These are phyloP conservation scores for Yponomeuta sedellus DNA, from an alignment of 2,888 invertebrate genomes.

Conservation along the genomic window DNA sequence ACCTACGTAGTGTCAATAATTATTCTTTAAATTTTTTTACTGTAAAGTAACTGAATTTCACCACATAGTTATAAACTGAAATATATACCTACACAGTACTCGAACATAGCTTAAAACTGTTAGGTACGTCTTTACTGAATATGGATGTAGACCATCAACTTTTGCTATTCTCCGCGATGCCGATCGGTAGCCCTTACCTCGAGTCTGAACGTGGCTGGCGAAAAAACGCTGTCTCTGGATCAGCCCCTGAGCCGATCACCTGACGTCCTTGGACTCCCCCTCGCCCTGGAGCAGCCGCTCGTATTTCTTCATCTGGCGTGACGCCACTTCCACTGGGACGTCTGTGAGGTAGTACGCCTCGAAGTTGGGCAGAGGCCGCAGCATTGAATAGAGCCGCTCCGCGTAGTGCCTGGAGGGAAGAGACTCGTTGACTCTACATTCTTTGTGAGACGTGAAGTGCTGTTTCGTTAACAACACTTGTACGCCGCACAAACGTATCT, in stretches of 20 bases:
- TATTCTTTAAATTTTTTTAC: no score
- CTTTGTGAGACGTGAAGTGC: no score
- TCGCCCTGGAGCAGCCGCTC: neutral
- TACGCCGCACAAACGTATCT: no score
- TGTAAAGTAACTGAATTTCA: no score
- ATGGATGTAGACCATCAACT: no score
- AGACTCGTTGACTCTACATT: neutral
- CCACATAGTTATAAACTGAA: no score
- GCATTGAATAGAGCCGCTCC: constrained; percentile 71
- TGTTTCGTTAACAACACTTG: no score
- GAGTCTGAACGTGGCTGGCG: neutral
- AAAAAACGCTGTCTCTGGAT: neutral
- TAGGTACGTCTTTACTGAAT: no score
- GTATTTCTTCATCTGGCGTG: constrained; percentile 38
- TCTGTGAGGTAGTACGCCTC: constrained; percentile 69
- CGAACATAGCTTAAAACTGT: no score
- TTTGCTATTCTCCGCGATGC: neutral
- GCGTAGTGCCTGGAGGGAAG: constrained; percentile 66
- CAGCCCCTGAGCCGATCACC: neutral
- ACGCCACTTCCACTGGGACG: constrained; percentile 54
- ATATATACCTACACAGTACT: no score
- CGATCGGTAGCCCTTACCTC: neutral
- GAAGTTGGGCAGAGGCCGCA: constrained; percentile 70
- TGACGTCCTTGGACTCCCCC: neutral
- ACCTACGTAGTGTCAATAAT: no score